Evolutionary conservation across 2,797 vertebrate species (phyloP), one percentile per base, ranked within the genome.

Genomic region (Sebastes ruberrimus): DNA sequence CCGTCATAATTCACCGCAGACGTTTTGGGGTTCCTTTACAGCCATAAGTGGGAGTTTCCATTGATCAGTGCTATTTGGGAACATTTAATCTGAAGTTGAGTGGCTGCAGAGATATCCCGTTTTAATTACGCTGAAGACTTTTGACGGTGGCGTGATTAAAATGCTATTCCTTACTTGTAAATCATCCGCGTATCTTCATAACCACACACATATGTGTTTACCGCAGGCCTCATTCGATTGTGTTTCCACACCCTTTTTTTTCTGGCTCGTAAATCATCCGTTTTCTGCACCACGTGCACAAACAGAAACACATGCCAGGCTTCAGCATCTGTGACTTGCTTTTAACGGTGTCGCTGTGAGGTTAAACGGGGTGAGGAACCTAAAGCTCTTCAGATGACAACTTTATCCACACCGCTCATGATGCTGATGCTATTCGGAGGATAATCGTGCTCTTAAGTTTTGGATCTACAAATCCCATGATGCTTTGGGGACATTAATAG

Each of bases 241-340:
- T 35, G 38, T 72, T 57, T 74, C 71, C 69, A 78, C 70, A 28
- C 78, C 60, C 71, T 76, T 7, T 76, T 76, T 63, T 63, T 35
- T 61, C 7, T 32, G 18, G 11, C 62, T 55, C 9, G 5, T 81
- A 81, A 88, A 77, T 87, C 67, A 61, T 46, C 30, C 0, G 18
- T 74, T 87, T 70, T 67, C 23, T 49, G 49, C 52, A 68, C 68
- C 69, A 83, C n/a, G 13, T 65, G 27, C 61, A 64, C 25, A 74
- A 56, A 76, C 69, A 76, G 27, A 64, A 71, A 75, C 52, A 23
- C 49, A 46, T 11, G 55, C 57, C 52, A 52, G 6, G 13, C 38
- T 27, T 1, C 5, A 20, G 67, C 78, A 3, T 70, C 62, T 65
- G 62, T 4, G 57, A 57, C 22, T 57, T 11, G 30, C 23, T 78